Percentiles rank a stretch among this genome's conserved stretches.
Evolutionary conservation across 2,113 vertebrate species (phyloP).

Genomic region (Coptodon bakossiorum): DNA sequence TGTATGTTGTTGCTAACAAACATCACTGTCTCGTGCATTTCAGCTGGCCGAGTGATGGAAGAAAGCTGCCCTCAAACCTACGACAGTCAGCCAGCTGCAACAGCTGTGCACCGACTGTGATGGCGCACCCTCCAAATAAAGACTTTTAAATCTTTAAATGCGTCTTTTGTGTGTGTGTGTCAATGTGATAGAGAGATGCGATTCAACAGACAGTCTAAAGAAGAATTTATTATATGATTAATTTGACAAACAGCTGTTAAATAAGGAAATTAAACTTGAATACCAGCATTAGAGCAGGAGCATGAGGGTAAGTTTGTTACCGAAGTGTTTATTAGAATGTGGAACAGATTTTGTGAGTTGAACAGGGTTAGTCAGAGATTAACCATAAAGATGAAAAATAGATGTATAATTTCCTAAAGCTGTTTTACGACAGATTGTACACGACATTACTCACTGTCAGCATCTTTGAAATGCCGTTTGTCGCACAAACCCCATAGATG

Average conservation of each 20-base stretch:
- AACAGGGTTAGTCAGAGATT: not conserved
- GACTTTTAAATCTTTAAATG: not conserved
- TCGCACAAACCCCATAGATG: not conserved
- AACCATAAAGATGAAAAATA: not conserved
- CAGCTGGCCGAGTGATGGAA: conserved; percentile 60
- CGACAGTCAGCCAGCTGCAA: conserved; percentile 49
- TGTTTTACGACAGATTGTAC: not conserved
- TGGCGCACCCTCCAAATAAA: conserved; percentile 32
- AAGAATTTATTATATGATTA: conserved; percentile 56
- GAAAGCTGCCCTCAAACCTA: not conserved
- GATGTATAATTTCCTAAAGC: not conserved
- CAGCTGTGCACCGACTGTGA: conserved; percentile 41
- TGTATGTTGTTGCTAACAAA: conserved; percentile 57
- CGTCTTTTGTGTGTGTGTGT: not conserved
- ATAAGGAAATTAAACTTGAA: conserved; percentile 38
- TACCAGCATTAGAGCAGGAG: conserved; percentile 25
- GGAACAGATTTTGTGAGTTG: not conserved
- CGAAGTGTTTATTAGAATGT: not conserved
- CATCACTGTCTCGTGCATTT: conserved; percentile 35
- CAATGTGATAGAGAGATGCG: not conserved
- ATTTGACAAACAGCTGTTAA: conserved; percentile 57
- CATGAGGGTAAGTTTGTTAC: conserved; percentile 5
- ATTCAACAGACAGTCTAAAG: conserved; percentile 15
- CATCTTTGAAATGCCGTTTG: not conserved
- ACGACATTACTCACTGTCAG: not conserved